A percentile compares a stretch with the other conserved stretches of the same genome.
These are phyloP conservation scores for Ictalurus furcatus DNA, from an alignment of 2,113 vertebrate genomes.

Conservation along the genomic window DNA sequence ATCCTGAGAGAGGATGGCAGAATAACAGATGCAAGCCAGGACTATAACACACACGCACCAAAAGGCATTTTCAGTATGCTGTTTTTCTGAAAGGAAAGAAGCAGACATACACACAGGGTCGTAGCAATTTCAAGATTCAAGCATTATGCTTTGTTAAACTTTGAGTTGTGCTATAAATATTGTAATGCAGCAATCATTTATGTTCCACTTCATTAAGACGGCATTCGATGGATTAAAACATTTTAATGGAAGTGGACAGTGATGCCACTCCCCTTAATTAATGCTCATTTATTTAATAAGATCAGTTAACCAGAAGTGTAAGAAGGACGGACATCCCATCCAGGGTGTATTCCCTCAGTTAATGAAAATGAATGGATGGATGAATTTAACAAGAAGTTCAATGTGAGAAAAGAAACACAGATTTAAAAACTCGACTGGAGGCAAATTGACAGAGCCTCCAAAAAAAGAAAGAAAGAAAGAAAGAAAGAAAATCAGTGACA, in stretches of 20 bases:
- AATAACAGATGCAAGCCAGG: not conserved
- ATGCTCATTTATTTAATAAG: not conserved
- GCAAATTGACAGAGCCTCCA: not conserved
- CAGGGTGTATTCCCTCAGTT: not conserved
- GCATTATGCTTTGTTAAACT: not conserved
- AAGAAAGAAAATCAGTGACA: not conserved
- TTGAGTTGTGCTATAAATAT: not conserved
- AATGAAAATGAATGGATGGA: not conserved
- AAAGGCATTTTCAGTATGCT: not conserved
- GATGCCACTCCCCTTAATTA: not conserved
- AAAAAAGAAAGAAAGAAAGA: not conserved
- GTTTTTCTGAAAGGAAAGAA: not conserved
- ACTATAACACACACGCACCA: not conserved
- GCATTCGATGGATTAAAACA: not conserved
- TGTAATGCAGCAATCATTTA: not conserved
- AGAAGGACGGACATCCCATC: not conserved
- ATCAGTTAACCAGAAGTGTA: not conserved
- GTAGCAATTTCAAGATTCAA: not conserved
- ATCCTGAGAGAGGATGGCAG: slow-evolving; percentile 6
- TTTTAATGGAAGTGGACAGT: not conserved
- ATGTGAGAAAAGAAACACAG: not conserved
- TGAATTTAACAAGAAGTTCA: not conserved
- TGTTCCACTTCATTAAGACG: not conserved
- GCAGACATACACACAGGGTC: not conserved
- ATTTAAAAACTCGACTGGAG: not conserved